Evolutionary conservation across 92 coral and sea anemone species (phyloP), one percentile per base, ranked within the genome.

Genomic region (Plumapathes pennacea): DNA sequence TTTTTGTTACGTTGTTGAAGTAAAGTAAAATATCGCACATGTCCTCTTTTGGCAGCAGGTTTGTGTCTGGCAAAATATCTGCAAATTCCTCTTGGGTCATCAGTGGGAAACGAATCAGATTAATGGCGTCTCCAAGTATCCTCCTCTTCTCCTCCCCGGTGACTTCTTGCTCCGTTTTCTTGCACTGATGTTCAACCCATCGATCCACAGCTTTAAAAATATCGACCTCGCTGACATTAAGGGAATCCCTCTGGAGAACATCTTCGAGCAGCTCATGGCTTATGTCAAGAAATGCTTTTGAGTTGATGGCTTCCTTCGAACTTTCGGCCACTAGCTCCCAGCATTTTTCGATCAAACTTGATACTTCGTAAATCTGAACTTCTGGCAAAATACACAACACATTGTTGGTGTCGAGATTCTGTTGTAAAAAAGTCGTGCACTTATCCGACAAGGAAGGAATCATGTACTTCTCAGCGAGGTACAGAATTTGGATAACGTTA

Each of bases 71-170:
- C 26, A 32, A 18, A 27, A 42, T 20, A 66, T 41, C 50, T 2
- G 59, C 74, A 57, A 80, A 72, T 22, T 63, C 79, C 2, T 64
- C 74, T 50, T 64, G 50, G 5, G 68, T 51, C 79, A 80, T 72
- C 3, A 62, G 46, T 30, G 72, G 74, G 26, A 63, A 80, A 10
- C 86, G 76, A 30, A 80, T 71, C 17, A 10, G 25, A 29, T 72
- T 57, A 38, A 80, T 32, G 4, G 31, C 48, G 24, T 80, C 86
- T 5, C 86, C 86, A 46, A 72, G 56, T 8, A 64, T 45, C 4
- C 30, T 18, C 51, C 81, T 47, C 36, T 55, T 66, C 9, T 25
- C 29, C 5, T 41, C 36, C 4, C 59, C 76, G 28, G 57, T 46
- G 4, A 39, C 48, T 4, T 29, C 39, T 5, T 42, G 8, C 40